Evolutionary conservation across 1,140 invertebrate genomes (phyloP).

Genomic region (Polypedilum pembai): DNA sequence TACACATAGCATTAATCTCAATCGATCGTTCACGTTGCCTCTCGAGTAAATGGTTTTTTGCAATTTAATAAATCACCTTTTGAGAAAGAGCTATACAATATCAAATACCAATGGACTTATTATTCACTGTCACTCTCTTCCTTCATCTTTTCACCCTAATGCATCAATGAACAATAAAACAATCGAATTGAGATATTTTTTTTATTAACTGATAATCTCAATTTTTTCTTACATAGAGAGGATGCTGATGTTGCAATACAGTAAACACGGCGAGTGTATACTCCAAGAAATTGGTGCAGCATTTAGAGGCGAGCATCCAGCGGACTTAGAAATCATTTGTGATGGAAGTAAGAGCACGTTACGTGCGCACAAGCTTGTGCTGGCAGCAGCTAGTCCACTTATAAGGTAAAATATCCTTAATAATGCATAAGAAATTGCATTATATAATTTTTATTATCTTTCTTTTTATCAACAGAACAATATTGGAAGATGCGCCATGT

Average conservation of each 20-base stretch:
- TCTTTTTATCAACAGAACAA: slow-evolving; percentile 46
- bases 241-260: slow-evolving; percentile 77
- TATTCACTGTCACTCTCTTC: neutral
- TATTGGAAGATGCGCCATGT: slow-evolving; percentile 60
- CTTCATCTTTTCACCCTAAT: neutral
- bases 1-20: slow-evolving; percentile 16
- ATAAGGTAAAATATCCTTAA: slow-evolving; percentile 48
- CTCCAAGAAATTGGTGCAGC: slow-evolving; percentile 76
- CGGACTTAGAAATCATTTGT: slow-evolving; percentile 72
- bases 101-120: neutral
- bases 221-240: slow-evolving; percentile 45
- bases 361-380: slow-evolving; percentile 68
- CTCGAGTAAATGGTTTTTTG: neutral
- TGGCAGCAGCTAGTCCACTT: slow-evolving; percentile 74
- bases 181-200: slow-evolving; percentile 23
- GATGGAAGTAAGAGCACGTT: slow-evolving; percentile 64
- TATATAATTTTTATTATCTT: slow-evolving; percentile 29
- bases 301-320: slow-evolving; percentile 71
- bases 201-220: neutral
- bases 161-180: neutral
- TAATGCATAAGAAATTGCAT: slow-evolving; percentile 15
- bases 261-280: slow-evolving; percentile 81
- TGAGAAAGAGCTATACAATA: neutral
- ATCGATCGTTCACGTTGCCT: neutral
- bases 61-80: slow-evolving; percentile 28